phyloP scores from a whole-genome alignment of 2,797 vertebrate genomes.

The Phrynocephalus forsythii region DNA sequence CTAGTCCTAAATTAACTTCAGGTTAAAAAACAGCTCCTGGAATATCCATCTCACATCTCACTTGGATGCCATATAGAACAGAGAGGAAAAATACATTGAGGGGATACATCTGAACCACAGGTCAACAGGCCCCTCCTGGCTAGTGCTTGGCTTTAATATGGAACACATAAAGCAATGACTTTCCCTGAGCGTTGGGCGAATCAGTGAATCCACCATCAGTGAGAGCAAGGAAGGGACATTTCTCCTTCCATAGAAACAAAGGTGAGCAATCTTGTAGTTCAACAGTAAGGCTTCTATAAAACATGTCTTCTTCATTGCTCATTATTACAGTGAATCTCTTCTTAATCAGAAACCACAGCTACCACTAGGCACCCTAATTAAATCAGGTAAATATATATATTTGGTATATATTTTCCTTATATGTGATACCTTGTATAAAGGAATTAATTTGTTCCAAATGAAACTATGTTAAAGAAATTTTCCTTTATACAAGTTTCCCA shows the following conservation, averaged over 20 bases:
- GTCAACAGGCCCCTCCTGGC: not conserved
- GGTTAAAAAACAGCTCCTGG: not conserved
- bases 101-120: not conserved
- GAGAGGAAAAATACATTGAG: not conserved
- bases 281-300: not conserved
- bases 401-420: not conserved
- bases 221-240: not conserved
- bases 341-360: not conserved
- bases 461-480: too few species aligned
- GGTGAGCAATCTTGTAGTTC: not conserved
- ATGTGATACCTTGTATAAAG: too few species aligned
- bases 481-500: too few species aligned
- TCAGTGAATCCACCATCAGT: not conserved
- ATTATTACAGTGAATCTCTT: not conserved
- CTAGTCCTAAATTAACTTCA: not conserved
- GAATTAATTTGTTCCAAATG: too few species aligned
- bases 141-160: not conserved
- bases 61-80: not conserved
- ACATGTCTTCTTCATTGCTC: not conserved
- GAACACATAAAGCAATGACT: not conserved
- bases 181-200: not conserved
- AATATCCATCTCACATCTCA: not conserved
- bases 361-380: conserved; percentile 9
- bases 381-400: conserved; percentile 39
- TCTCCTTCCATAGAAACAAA: not conserved